Conservation (phyloP, 2,888 invertebrate species). For the Eledone cirrhosa region DNA sequence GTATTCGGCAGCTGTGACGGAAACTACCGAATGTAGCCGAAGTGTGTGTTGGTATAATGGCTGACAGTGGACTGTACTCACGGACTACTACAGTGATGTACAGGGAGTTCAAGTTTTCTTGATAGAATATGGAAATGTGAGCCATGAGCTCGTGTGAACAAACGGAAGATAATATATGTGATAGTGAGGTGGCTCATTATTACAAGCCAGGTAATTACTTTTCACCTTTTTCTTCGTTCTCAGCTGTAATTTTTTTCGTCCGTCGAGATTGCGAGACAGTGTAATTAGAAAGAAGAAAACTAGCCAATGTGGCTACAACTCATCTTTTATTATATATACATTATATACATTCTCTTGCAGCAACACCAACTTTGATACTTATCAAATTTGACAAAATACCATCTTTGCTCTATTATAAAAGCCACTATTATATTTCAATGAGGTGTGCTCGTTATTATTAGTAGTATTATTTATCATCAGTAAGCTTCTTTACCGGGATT, state of each 20-base stretch:
- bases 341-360: no score
- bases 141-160: slow-evolving; percentile 57
- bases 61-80: slow-evolving; percentile 44
- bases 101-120: slow-evolving; percentile 39
- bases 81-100: slow-evolving; percentile 50
- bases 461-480: no score
- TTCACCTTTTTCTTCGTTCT: slow-evolving; percentile 18
- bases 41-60: slow-evolving; percentile 55
- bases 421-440: no score
- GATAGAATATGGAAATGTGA: slow-evolving; percentile 39
- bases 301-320: slow-evolving; percentile 21
- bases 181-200: slow-evolving; percentile 59
- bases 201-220: slow-evolving; percentile 53
- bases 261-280: neutral
- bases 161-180: slow-evolving; percentile 54
- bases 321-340: neutral
- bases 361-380: no score
- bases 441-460: no score
- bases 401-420: no score
- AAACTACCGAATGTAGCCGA: slow-evolving; percentile 51
- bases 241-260: neutral
- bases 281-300: neutral
- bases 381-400: no score
- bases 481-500: no score
- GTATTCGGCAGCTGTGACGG: slow-evolving; percentile 43